Conservation (phyloP, 2,888 invertebrate species). For the Philaethria dido region DNA sequence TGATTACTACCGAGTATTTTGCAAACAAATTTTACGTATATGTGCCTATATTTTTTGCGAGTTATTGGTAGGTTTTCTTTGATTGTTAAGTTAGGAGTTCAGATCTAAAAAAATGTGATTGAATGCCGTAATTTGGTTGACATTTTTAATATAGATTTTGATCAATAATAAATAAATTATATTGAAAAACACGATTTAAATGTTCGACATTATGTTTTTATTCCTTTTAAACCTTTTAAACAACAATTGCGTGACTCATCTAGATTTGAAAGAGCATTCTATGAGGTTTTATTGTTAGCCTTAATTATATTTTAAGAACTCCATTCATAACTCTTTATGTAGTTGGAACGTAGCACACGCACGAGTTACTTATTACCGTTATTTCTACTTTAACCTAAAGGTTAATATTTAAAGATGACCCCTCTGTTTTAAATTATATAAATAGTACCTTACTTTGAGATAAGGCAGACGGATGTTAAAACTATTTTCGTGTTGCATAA, state of each 20-base stretch:
- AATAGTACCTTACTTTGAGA: slow-evolving; percentile 23
- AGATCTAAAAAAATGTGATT: no score
- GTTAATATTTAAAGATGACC: slow-evolving; percentile 21
- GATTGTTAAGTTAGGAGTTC: not conserved
- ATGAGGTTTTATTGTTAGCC: slow-evolving; percentile 1
- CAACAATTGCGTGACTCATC: slow-evolving; percentile 1
- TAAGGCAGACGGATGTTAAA: slow-evolving; percentile 30
- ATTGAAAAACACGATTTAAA: not conserved
- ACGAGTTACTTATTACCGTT: not conserved
- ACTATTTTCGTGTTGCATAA: slow-evolving; percentile 28
- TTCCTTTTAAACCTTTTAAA: not conserved
- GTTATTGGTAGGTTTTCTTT: not conserved
- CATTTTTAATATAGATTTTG: no score
- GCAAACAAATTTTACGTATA: slow-evolving; percentile 26
- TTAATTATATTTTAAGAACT: slow-evolving; percentile 3
- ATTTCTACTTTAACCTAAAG: not conserved
- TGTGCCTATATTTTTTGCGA: not conserved
- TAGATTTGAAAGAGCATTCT: not conserved
- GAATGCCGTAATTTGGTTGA: no score
- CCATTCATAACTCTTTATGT: not conserved
- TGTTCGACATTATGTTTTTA: not conserved
- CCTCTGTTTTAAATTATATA: slow-evolving; percentile 16
- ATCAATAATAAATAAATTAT: no score
- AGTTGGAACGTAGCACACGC: not conserved
- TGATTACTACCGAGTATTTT: slow-evolving; percentile 43